Conservation (phyloP, 1,140 invertebrate genomes). For the Manduca sexta region DNA sequence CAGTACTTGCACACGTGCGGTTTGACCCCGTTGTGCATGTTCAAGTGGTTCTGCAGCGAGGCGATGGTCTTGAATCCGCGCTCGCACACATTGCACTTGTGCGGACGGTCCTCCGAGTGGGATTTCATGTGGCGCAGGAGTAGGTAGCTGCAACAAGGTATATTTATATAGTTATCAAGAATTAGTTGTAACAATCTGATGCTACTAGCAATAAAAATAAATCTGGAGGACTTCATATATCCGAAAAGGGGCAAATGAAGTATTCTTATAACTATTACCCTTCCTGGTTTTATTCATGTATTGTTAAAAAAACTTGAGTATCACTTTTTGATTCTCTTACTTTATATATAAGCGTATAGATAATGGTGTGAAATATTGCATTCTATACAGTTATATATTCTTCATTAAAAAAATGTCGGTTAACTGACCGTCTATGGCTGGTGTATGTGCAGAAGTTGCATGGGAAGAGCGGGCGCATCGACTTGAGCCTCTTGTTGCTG, state of each 20-base stretch:
- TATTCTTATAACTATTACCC: no score
- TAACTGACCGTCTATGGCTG: slow-evolving; percentile 47
- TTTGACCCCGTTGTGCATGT: slow-evolving; percentile 96
- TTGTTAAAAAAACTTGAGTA: no score
- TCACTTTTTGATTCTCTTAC: no score
- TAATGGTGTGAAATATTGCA: no score
- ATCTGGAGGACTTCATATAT: no score
- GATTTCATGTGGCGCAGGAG: slow-evolving; percentile 95
- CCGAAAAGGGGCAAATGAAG: no score
- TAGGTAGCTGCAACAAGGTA: slow-evolving; percentile 85
- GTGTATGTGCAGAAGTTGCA: slow-evolving; percentile 55
- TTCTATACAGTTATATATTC: no score
- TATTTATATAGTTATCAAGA: no score
- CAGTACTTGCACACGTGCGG: slow-evolving; percentile 96
- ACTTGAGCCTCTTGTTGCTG: slow-evolving; percentile 14
- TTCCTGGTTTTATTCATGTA: no score
- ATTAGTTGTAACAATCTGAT: no score
- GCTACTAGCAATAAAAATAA: no score
- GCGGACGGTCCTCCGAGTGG: slow-evolving; percentile 95
- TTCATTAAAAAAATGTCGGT: background rate
- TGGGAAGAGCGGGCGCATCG: slow-evolving; percentile 35
- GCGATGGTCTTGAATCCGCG: slow-evolving; percentile 95
- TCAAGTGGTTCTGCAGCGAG: slow-evolving; percentile 95
- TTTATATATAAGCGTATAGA: no score
- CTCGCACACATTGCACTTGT: slow-evolving; percentile 96